These are phyloP conservation scores for Cephus spinipes DNA, from an alignment of 2,888 invertebrate species.

Conservation along the genomic window DNA sequence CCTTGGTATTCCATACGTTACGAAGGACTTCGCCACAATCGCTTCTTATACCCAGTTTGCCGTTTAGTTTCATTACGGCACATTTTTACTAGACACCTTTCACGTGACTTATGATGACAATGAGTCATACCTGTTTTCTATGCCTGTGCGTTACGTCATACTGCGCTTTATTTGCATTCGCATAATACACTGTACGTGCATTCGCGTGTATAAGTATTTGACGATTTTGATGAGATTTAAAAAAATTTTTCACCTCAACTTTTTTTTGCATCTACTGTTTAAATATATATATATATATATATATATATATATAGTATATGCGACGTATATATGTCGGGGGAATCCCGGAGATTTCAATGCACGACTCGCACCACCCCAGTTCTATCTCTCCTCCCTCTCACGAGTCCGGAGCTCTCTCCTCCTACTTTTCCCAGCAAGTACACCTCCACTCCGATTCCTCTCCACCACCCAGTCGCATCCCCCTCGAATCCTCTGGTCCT, in stretches of 20 bases:
- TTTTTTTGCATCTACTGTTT: not conserved
- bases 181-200: not conserved
- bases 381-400: constrained; percentile 1
- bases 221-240: not conserved
- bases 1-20: not conserved
- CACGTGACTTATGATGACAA: not conserved
- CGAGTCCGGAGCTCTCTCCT: constrained; percentile 31
- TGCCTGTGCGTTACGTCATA: not conserved
- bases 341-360: constrained; percentile 63
- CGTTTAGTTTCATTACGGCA: not conserved
- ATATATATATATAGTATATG: not conserved
- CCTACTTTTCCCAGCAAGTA: constrained; percentile 16
- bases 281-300: too few species aligned
- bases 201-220: not conserved
- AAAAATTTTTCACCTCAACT: not conserved
- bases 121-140: not conserved
- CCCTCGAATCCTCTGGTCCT: not conserved
- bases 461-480: not conserved
- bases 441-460: not conserved
- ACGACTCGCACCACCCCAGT: constrained; percentile 37
- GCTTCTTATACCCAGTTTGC: not conserved
- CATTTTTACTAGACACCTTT: not conserved
- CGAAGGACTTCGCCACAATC: not conserved
- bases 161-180: not conserved
- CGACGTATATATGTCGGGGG: not conserved